Percentiles rank a stretch among this genome's conserved stretches.
Conservation (phyloP, 2,888 invertebrate species). For the Rhorus exstirpatorius region DNA sequence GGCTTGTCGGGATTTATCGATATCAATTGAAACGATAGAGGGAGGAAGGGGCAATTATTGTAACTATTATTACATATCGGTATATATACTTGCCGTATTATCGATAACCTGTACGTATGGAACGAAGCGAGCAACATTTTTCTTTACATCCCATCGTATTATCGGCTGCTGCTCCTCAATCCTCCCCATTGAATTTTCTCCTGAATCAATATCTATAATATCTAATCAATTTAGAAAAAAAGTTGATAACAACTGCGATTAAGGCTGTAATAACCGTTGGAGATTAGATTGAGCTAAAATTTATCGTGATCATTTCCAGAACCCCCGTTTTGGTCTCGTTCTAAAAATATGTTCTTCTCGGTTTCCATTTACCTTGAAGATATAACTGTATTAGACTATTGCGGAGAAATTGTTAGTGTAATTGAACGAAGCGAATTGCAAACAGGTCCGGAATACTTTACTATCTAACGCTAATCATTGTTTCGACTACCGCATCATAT, state of each 20-base stretch:
- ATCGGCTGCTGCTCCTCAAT: background rate
- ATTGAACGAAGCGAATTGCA: no score
- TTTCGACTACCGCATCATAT: no score
- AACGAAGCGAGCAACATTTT: slow-evolving; percentile 38
- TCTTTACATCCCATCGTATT: slow-evolving; percentile 14
- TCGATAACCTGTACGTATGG: slow-evolving; percentile 23
- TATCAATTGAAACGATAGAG: slow-evolving; percentile 35
- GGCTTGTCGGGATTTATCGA: slow-evolving; percentile 57
- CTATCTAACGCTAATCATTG: no score
- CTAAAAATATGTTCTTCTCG: no score
- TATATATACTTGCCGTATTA: slow-evolving; percentile 22
- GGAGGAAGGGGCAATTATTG: slow-evolving; percentile 35
- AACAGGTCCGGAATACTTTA: no score
- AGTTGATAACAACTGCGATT: background rate
- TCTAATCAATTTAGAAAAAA: slow-evolving; percentile 19
- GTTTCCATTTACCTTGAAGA: no score
- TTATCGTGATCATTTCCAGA: background rate
- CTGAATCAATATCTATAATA: slow-evolving; percentile 18
- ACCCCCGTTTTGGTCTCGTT: background rate
- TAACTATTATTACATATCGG: slow-evolving; percentile 45
- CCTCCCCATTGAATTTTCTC: background rate
- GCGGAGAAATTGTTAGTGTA: no score
- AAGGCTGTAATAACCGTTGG: slow-evolving; percentile 5
- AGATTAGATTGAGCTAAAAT: slow-evolving; percentile 1
- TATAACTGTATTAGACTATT: no score